phyloP scores from a whole-genome alignment of 2,113 vertebrate species.

The Vanacampus margaritifer region DNA sequence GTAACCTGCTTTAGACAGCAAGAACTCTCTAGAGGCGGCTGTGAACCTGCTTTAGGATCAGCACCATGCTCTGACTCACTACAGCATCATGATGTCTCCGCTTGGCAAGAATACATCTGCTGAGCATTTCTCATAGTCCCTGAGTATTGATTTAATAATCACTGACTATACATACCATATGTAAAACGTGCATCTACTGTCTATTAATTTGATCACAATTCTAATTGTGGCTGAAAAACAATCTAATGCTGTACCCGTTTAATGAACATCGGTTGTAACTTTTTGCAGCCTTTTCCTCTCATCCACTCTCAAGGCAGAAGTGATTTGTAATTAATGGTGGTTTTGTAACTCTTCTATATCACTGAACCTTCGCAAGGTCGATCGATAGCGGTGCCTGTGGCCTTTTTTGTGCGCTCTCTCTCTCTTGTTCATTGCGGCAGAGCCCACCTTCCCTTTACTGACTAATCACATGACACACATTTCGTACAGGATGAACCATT shows the following conservation, averaged over 20 bases:
- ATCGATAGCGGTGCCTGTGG: constrained; percentile 67
- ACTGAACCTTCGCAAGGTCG: constrained; percentile 60
- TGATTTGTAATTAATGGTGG: constrained; percentile 74
- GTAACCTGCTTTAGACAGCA: constrained; percentile 61
- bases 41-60: constrained; percentile 55
- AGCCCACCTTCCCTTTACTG: constrained; percentile 7
- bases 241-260: constrained; percentile 16
- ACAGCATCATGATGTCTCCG: constrained; percentile 20
- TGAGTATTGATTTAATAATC: constrained; percentile 57
- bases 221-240: constrained; percentile 39
- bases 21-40: constrained; percentile 56
- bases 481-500: not conserved
- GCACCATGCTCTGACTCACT: constrained; percentile 59
- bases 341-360: constrained; percentile 71
- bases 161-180: constrained; percentile 55
- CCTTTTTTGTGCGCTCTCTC: constrained; percentile 31
- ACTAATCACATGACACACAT: not conserved
- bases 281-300: constrained; percentile 52
- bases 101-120: constrained; percentile 43
- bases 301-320: constrained; percentile 71
- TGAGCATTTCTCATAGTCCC: constrained; percentile 52
- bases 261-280: constrained; percentile 34
- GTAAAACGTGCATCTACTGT: constrained; percentile 49
- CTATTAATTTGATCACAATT: constrained; percentile 40
- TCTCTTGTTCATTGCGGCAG: constrained; percentile 31